These are phyloP conservation scores for Leptinotarsa texana DNA, from an alignment of 1,140 invertebrate genomes.

Conservation along the genomic window DNA sequence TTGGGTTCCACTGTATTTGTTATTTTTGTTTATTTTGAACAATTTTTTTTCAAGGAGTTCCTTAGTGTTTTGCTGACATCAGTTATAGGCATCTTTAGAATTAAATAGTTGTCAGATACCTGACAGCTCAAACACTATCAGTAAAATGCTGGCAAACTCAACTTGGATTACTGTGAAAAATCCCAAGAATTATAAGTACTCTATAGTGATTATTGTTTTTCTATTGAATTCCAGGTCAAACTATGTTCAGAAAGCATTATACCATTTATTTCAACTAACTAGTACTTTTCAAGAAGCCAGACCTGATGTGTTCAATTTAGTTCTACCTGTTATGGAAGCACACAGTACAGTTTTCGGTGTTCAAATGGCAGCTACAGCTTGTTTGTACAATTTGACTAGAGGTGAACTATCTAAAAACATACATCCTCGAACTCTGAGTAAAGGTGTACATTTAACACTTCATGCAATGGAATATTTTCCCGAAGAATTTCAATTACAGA, in stretches of 20 bases:
- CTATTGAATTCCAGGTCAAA: conserved; percentile 47
- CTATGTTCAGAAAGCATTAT: conserved; percentile 75
- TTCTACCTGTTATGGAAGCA: conserved; percentile 70
- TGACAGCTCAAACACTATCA: no score
- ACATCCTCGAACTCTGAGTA: conserved; percentile 68
- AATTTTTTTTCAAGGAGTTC: no score
- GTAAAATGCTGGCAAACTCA: no score
- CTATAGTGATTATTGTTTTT: no score
- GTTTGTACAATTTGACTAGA: conserved; percentile 79
- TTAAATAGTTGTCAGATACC: no score
- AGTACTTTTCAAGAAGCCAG: conserved; percentile 51
- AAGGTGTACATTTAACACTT: conserved; percentile 69
- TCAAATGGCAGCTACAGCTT: conserved; percentile 82
- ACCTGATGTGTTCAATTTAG: conserved; percentile 71
- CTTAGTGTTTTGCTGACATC: no score
- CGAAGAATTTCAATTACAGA: conserved; percentile 68
- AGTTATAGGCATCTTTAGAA: no score
- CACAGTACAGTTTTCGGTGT: conserved; percentile 69
- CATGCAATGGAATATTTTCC: conserved; percentile 76
- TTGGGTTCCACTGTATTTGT: background rate
- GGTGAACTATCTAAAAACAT: conserved; percentile 69
- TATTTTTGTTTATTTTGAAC: no score
- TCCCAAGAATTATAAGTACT: no score
- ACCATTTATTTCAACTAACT: conserved; percentile 71
- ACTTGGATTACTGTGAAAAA: no score